These are phyloP conservation scores for Odocoileus hemionus DNA, from an alignment of 2,113 vertebrate genomes.

Conservation along the genomic window DNA sequence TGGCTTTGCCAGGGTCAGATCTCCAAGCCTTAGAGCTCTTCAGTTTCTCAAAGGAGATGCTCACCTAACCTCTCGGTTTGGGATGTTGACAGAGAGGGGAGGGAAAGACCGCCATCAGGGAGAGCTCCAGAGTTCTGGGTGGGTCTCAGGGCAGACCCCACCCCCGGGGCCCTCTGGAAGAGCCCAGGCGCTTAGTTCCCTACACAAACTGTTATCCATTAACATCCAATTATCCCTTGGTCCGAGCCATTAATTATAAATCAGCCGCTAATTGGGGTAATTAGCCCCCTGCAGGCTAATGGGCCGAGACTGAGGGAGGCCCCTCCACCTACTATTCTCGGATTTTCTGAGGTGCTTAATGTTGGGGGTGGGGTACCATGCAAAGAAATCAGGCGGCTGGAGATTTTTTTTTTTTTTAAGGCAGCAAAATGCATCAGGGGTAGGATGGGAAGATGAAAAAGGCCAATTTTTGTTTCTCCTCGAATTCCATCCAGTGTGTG, in stretches of 20 bases:
- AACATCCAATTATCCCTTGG: slow-evolving; percentile 97
- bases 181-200: slow-evolving; percentile 74
- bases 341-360: slow-evolving; percentile 38
- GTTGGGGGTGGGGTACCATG: neutral
- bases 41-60: neutral
- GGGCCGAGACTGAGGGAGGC: slow-evolving; percentile 87
- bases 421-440: neutral
- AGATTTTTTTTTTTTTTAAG: neutral
- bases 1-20: neutral
- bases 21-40: neutral
- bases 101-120: neutral
- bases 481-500: neutral
- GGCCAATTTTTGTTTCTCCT: neutral
- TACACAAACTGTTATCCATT: slow-evolving; percentile 95
- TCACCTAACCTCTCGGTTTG: neutral
- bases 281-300: slow-evolving; percentile 94
- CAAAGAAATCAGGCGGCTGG: slow-evolving; percentile 26
- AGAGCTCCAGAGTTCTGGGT: neutral
- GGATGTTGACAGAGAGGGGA: neutral
- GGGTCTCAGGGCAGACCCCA: neutral
- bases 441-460: neutral
- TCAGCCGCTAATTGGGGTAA: slow-evolving; percentile 96
- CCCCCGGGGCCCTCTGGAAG: slow-evolving; percentile 52
- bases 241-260: slow-evolving; percentile 98
- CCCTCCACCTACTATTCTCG: neutral